Evolutionary conservation across 2,113 vertebrate species (phyloP).

Genomic region (Chloebia gouldiae): DNA sequence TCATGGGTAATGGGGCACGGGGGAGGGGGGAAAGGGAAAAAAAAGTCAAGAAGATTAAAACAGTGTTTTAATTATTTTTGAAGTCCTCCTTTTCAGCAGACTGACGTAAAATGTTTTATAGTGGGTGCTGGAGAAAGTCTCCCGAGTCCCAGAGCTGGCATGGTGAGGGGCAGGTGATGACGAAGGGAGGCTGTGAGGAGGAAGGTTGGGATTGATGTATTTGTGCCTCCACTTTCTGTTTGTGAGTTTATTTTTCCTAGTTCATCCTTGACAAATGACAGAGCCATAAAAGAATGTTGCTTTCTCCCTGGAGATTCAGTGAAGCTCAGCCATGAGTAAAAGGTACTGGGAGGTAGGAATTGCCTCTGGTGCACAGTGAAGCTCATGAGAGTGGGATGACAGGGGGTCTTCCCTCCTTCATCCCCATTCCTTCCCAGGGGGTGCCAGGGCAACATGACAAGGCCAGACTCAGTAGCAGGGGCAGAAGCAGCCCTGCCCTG

Average conservation of each 20-base stretch:
- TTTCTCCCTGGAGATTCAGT: background rate
- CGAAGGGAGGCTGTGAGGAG: background rate
- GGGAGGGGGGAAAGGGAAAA: rapidly evolving
- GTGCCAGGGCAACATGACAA: background rate
- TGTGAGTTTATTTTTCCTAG: slow-evolving; percentile 53
- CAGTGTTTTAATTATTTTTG: background rate
- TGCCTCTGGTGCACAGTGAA: background rate
- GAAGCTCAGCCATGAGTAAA: rapidly evolving
- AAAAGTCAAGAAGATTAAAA: background rate
- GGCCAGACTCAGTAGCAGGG: rapidly evolving
- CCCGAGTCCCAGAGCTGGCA: rapidly evolving
- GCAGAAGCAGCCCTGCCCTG: background rate
- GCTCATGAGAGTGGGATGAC: background rate
- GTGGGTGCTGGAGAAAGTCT: background rate
- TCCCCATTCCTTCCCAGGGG: rapidly evolving
- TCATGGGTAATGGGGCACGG: rapidly evolving
- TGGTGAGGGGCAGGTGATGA: background rate
- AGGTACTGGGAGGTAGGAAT: background rate
- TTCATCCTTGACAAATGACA: slow-evolving; percentile 15
- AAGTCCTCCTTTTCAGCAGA: background rate
- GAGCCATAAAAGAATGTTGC: background rate
- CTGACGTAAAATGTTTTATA: background rate
- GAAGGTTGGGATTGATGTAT: background rate
- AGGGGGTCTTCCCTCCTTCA: background rate
- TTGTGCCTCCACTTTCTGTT: slow-evolving; percentile 34